Evolutionary conservation across 2,888 invertebrate species (phyloP), one percentile per base, ranked within the genome.

Genomic region (Amaurobius ferox): DNA sequence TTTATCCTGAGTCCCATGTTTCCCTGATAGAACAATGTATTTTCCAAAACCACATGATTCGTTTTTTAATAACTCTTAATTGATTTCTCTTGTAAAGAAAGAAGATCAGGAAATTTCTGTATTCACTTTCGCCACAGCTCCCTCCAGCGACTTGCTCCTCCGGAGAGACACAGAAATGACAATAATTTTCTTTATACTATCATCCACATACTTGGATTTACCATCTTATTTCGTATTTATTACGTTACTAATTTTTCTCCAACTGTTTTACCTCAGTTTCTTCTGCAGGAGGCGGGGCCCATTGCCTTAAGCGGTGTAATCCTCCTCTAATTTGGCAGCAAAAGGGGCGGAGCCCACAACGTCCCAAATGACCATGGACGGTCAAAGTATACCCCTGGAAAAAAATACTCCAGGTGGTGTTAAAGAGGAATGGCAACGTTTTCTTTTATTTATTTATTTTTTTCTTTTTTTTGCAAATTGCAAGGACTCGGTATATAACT

Each of bases 211-310:
- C 77, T 83, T 55, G 48, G 74, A 81, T 67, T 55, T 71, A 83
- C 83, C 83, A 66, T 67, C 83, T 83, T 72, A 83, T 83, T 83
- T 83, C 72, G 77, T 77, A 83, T 83, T 83, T 83, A 83, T 83
- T 77, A 77, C 83, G 71, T 77, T 83, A 70, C 77, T 44, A 55
- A 55, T 55, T 55, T 55, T 55, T 55, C 23, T 16, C 23, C 44
- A 16, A 55, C 1, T 23, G 55, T 23, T 55, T 16, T 23, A n/a
- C 19, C 3, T 55, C 23, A 11, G 55, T 13, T 44, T 44, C 7
- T 44, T 2, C n/a, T 23, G 55, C 19, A 81, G 68, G 74, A 55
- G 81, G 72, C 35, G 40, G 40, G 29, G 29, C 29, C 26, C 23
- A 35, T 70, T 29, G 67, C 81, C 81, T 40, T 40, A 74, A 81